A percentile compares a stretch with the other conserved stretches of the same genome.
Conservation (phyloP, 92 coral and sea anemone species). For the Porites cylindrica region DNA sequence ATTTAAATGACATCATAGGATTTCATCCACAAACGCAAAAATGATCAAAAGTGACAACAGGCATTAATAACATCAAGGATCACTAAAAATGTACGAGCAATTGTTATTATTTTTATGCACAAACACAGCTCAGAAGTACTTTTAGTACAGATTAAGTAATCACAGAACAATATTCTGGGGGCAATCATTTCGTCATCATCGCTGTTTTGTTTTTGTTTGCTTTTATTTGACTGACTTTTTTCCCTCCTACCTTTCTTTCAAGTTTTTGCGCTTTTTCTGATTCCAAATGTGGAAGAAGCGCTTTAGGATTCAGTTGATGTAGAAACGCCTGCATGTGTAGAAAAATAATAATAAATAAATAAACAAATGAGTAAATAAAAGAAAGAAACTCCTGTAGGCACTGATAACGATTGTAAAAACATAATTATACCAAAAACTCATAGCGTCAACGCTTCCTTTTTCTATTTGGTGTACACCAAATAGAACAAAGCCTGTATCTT, state of each 20-base stretch:
- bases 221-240: not conserved
- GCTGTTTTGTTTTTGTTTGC: not conserved
- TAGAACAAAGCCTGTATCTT: too few species aligned
- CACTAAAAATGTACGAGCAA: too few species aligned
- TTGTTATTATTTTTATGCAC: not conserved
- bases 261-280: slow-evolving; percentile 69
- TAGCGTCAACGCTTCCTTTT: too few species aligned
- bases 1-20: too few species aligned
- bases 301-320: slow-evolving; percentile 78
- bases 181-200: slow-evolving; percentile 31
- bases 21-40: too few species aligned
- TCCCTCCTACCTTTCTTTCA: slow-evolving; percentile 71
- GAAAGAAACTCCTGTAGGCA: too few species aligned
- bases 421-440: too few species aligned
- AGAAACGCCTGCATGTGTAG: slow-evolving; percentile 67
- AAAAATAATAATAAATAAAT: not conserved
- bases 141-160: not conserved
- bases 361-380: too few species aligned
- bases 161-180: slow-evolving; percentile 12
- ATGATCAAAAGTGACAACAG: too few species aligned
- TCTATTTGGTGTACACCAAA: too few species aligned
- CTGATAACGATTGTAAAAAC: too few species aligned
- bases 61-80: too few species aligned
- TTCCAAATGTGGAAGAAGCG: slow-evolving; percentile 76
- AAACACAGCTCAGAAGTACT: slow-evolving; percentile 10